Base-by-base conservation (phyloP, 1,140 invertebrate species). In the Pseudomyrmex flavicornis region DNA sequence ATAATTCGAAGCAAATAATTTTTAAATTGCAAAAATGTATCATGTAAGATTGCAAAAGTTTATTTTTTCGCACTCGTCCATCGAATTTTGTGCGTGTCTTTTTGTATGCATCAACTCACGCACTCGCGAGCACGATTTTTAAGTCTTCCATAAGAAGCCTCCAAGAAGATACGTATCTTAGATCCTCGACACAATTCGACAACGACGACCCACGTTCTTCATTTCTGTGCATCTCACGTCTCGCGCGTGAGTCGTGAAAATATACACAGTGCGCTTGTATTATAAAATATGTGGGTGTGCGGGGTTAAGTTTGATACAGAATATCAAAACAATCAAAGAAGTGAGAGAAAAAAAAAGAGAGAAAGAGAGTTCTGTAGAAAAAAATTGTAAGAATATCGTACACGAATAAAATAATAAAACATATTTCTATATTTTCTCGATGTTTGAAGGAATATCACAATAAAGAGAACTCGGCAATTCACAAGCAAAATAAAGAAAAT, bases 101-200 rank as follows among this genome's bases (percentile, higher is more conserved):
- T 59, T 22, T 17, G 35, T 12, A 7, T 68, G 35, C 12, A 52
- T 22, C 35, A 12, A 46, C 50, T 79, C 58, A 58, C 15, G 12
- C 12, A 69, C 8, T 35, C 35, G 26, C 20, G 26, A 35, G 48
- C 48, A 17, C 8, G 26, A 13, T 10, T 82, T 35, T 82, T 62
- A 13, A 35, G 56, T 73, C 22, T 9, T 52, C n/a, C 12, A 13
- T n/a, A 15, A 63, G 26, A 13, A 17, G 17, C 9, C 8, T 44
- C 17, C 9, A 12, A 7, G 75, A 54, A 63, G 72, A 82, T 87
- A 85, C 61, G 65, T 61, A 85, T 85, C 90, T 90, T 86, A 88
- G 88, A 93, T 92, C 89, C 89, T 92, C 90, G 89, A 92, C 91
- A 90, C 91, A 90, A 92, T 92, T 93, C 85, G 86, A 84, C 83